Percentiles rank a stretch among this genome's conserved stretches.
Evolutionary conservation across 2,113 vertebrate genomes (phyloP).

Genomic region (Sander vitreus): DNA sequence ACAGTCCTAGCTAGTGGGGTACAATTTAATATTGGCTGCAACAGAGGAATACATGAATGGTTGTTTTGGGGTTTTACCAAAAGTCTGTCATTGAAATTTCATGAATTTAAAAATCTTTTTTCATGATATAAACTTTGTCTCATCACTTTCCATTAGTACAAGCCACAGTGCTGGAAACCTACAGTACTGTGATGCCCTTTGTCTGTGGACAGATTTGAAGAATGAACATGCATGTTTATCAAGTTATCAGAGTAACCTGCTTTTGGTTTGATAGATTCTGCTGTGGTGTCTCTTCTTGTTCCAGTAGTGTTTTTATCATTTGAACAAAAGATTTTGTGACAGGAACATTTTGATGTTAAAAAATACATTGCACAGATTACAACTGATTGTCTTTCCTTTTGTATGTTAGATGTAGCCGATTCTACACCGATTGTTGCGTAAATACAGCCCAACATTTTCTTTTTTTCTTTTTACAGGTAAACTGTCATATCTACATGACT

Average conservation of each 20-base stretch:
- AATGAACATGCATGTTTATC: background rate
- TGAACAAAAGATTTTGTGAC: background rate
- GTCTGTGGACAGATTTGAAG: background rate
- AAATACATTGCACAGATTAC: background rate
- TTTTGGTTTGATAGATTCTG: conserved; percentile 15
- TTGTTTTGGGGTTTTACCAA: conserved; percentile 1
- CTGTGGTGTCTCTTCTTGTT: background rate
- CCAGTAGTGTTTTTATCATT: background rate
- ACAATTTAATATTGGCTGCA: background rate
- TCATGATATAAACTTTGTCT: background rate
- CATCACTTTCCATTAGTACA: conserved; percentile 16
- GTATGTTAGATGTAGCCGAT: background rate
- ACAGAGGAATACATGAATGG: background rate
- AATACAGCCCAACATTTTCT: background rate
- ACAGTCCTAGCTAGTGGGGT: background rate
- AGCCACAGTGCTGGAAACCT: background rate
- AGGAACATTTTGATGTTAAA: background rate
- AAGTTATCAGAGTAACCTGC: background rate
- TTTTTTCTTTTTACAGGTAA: too few species aligned
- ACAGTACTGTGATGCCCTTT: background rate
- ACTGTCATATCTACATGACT: background rate
- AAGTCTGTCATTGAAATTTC: background rate
- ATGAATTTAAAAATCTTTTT: background rate
- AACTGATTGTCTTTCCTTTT: background rate
- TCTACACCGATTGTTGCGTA: background rate